Conservation (phyloP, 2,888 invertebrate species). For the Bombylius discolor region DNA sequence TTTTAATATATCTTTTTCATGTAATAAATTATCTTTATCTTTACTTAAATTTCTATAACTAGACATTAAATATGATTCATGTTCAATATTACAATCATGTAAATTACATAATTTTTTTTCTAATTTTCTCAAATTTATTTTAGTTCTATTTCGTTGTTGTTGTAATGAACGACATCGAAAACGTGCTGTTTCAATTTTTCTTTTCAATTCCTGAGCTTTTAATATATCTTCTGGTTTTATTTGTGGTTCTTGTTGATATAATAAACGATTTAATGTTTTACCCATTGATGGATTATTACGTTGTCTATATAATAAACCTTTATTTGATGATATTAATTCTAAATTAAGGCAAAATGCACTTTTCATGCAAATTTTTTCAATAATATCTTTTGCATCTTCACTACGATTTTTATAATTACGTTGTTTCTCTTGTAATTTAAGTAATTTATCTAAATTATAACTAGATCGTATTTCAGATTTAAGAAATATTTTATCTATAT, state of each 20-base stretch:
- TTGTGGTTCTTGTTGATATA: slow-evolving; percentile 23
- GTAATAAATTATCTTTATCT: slow-evolving; percentile 49
- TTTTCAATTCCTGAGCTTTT: slow-evolving; percentile 31
- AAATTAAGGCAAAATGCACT: slow-evolving; percentile 29
- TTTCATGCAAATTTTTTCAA: slow-evolving; percentile 40
- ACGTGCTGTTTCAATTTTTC: slow-evolving; percentile 50
- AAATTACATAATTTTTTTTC: slow-evolving; percentile 50
- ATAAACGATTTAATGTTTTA: slow-evolving; percentile 26
- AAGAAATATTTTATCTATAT: slow-evolving; percentile 34
- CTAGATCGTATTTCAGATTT: slow-evolving; percentile 55
- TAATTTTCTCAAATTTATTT: slow-evolving; percentile 47
- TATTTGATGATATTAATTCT: slow-evolving; percentile 15
- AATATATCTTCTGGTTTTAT: slow-evolving; percentile 28
- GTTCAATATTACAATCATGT: slow-evolving; percentile 55
- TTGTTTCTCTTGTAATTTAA: slow-evolving; percentile 54
- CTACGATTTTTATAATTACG: slow-evolving; percentile 56
- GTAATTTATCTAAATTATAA: slow-evolving; percentile 58
- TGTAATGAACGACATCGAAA: slow-evolving; percentile 55
- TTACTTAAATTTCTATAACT: slow-evolving; percentile 52
- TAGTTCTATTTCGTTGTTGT: slow-evolving; percentile 55
- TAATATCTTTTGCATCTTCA: slow-evolving; percentile 44
- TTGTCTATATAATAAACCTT: slow-evolving; percentile 20
- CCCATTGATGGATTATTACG: slow-evolving; percentile 30
- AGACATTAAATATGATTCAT: slow-evolving; percentile 55
- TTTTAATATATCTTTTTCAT: slow-evolving; percentile 45